Conservation (phyloP, 2,888 invertebrate species). For the Eugnorisma glareosa region DNA sequence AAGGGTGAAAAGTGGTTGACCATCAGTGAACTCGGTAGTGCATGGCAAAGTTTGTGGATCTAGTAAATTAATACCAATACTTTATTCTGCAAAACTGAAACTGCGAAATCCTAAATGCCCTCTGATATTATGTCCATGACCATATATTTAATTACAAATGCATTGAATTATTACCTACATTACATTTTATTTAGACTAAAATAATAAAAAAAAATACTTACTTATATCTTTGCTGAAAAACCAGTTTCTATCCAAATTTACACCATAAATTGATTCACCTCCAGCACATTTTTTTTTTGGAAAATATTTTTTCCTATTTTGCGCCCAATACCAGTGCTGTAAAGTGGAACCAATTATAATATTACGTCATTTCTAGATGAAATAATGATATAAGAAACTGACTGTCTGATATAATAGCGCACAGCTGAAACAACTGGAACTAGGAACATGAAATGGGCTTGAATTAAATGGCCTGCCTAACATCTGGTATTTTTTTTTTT, state of each 20-base stretch:
- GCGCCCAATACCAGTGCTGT: constrained; percentile 81
- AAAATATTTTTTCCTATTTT: constrained; percentile 78
- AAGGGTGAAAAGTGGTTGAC: background rate
- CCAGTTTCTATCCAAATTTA: constrained; percentile 85
- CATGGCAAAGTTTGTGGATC: background rate
- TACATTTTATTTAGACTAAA: constrained; percentile 3
- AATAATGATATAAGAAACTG: background rate
- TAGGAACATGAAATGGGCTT: background rate
- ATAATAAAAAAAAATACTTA: constrained; percentile 42
- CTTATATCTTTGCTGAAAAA: constrained; percentile 62
- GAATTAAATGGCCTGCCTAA: too few species aligned
- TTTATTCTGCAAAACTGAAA: background rate
- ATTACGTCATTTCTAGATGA: background rate
- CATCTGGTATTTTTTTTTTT: too few species aligned
- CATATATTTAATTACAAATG: background rate
- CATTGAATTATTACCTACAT: background rate
- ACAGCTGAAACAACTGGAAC: background rate
- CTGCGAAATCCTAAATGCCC: background rate
- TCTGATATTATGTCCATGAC: background rate
- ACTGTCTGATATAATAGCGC: background rate
- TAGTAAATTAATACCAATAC: background rate
- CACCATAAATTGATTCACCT: constrained; percentile 73
- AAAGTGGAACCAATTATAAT: constrained; percentile 44
- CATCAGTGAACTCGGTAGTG: background rate
- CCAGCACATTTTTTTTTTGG: constrained; percentile 73